Evolutionary conservation across 2,113 vertebrate genomes (phyloP).

Genomic region (Echinops telfairi): DNA sequence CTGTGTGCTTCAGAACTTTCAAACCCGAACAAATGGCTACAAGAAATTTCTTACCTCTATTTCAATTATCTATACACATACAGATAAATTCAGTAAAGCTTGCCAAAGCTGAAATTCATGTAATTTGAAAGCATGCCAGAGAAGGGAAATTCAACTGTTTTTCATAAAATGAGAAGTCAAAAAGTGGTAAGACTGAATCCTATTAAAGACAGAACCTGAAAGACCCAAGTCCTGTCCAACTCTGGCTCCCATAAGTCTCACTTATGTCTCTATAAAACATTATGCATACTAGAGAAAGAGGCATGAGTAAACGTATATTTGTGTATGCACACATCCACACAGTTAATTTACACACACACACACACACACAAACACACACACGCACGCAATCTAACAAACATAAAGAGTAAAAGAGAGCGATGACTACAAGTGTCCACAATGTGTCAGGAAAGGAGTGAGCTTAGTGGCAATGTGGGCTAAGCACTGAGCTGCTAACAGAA

Average conservation of each 20-base stretch:
- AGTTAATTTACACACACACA: no score
- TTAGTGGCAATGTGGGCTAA: no score
- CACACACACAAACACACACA: no score
- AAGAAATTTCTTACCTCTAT: not conserved
- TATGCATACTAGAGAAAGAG: not conserved
- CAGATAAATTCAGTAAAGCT: not conserved
- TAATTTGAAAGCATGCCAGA: not conserved
- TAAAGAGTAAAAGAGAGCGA: not conserved
- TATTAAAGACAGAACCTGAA: not conserved
- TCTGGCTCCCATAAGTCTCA: not conserved
- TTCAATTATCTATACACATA: not conserved
- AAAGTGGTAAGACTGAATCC: not conserved
- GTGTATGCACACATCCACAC: not conserved
- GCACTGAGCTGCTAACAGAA: no score
- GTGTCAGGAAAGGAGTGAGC: no score
- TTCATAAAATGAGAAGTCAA: not conserved
- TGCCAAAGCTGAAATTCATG: not conserved
- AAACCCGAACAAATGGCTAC: conserved; percentile 33
- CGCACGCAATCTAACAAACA: no score
- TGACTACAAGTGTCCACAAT: not conserved
- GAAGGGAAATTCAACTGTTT: not conserved
- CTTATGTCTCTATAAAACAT: not conserved
- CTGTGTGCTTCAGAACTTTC: conserved; percentile 35
- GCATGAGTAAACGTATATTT: not conserved
- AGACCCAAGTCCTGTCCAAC: not conserved